Conservation (phyloP, 2,113 vertebrate species). For the Elanoides forficatus region DNA sequence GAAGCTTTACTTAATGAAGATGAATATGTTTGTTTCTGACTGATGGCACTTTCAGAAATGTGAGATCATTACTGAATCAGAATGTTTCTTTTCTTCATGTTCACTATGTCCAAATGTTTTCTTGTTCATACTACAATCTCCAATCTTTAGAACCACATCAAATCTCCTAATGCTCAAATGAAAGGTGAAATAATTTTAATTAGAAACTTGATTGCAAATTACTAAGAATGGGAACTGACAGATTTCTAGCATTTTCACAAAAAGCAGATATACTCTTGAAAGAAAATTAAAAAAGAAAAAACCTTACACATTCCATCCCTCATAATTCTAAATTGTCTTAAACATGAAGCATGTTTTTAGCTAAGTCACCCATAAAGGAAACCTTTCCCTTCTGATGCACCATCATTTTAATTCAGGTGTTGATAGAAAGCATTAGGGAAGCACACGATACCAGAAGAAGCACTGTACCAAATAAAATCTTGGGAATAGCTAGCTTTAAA, state of each 20-base stretch:
- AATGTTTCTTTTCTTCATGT: not conserved
- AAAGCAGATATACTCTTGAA: not conserved
- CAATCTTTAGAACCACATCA: not conserved
- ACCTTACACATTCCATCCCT: rapidly evolving
- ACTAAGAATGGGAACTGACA: not conserved
- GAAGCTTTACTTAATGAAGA: not conserved
- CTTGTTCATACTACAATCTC: not conserved
- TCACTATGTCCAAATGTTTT: not conserved
- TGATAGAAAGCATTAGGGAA: not conserved
- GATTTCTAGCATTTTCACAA: not conserved
- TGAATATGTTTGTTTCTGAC: not conserved
- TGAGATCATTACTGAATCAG: not conserved
- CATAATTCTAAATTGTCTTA: not conserved
- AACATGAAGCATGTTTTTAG: not conserved
- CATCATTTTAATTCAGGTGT: not conserved
- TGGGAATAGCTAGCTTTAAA: not conserved
- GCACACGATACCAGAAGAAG: not conserved
- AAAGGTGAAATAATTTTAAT: not conserved
- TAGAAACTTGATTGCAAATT: not conserved
- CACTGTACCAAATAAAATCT: not conserved
- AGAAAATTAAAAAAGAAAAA: not conserved
- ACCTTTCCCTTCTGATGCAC: not conserved
- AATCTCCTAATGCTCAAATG: not conserved
- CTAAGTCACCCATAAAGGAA: not conserved
- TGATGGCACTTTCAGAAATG: not conserved